Base-by-base conservation (phyloP, 2,888 invertebrate species). In the Dasysyrphus albostriatus region DNA sequence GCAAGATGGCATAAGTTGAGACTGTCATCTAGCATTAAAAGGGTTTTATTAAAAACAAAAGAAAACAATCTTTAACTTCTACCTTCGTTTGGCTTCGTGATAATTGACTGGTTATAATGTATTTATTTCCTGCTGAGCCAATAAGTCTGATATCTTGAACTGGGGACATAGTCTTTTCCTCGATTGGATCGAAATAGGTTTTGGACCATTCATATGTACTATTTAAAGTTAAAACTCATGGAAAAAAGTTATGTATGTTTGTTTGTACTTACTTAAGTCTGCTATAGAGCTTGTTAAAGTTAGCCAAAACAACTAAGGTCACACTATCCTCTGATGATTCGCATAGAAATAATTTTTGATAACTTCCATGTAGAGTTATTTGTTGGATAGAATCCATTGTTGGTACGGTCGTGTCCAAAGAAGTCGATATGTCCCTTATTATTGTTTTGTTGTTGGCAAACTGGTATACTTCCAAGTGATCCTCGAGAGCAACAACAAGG, bases 141-240 rank as follows among this genome's bases (percentile, higher is more conserved):
- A 92, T 88, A 4, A 91, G 80, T 59, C 89, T 89, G 2, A 91
- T 82, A 3, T 89, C 58, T 37, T 89, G 88, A 7, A 91, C 82
- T 16, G 89, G 81, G 0, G 92, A 90, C 58, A 92, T 54, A 0
- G 87, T 89, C 0, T 90, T 78, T 29, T 92, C 91, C 54, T 91
- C 90, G 0, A 90, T 63, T 3, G 90, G 90, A 88, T 91, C 90
- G 51, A 92, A 92, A 82, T 90, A 91, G 0, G 91, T 90, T 37
- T 90, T 89, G 51, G 90, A 77, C 92, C 92, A 92, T 74, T 90
- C 90, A 63, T 90, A 92, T 37, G 90, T 90, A 73, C 92, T 92
- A 47, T 16, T 0, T 0, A 56, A 44, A 14, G 16, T 16, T 6
- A 47, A n/a, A n/a, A 10, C 5, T 42, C 5, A 9, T 16, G 0